Conservation (phyloP, 2,888 invertebrate species). For the Hanleya hanleyi region DNA sequence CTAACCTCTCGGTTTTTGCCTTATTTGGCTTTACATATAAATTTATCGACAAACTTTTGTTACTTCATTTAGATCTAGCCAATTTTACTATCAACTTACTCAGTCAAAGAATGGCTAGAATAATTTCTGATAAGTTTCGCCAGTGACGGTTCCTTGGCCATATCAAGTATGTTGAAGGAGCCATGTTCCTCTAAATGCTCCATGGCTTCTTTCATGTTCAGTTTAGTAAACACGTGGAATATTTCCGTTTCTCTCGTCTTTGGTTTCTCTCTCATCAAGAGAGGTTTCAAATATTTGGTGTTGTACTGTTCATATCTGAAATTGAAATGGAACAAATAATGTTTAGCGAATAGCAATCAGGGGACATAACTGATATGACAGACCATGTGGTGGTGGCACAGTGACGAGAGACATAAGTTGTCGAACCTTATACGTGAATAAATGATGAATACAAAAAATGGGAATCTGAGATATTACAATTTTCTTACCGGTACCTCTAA, state of each 20-base stretch:
- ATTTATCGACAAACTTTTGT: too few species aligned
- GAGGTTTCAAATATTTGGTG: slow-evolving; percentile 92
- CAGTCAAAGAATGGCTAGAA: slow-evolving; percentile 23
- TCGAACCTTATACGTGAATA: too few species aligned
- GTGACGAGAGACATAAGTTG: too few species aligned
- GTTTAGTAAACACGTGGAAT: slow-evolving; percentile 81
- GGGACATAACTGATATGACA: too few species aligned
- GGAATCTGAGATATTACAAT: too few species aligned
- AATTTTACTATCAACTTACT: slow-evolving; percentile 28
- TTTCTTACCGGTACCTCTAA: too few species aligned
- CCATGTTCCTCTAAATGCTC: slow-evolving; percentile 76
- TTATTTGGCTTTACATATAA: too few species aligned
- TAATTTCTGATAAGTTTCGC: slow-evolving; percentile 23
- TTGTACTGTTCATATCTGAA: slow-evolving; percentile 92
- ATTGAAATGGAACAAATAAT: slow-evolving; percentile 35
- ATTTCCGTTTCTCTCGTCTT: slow-evolving; percentile 88
- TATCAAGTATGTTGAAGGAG: slow-evolving; percentile 21
- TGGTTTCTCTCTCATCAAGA: slow-evolving; percentile 86
- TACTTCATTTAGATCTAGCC: background rate
- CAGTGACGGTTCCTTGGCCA: slow-evolving; percentile 28
- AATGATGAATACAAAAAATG: too few species aligned
- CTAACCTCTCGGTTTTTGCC: too few species aligned
- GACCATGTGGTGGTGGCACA: too few species aligned
- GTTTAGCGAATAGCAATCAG: too few species aligned
- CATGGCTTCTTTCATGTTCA: slow-evolving; percentile 95